A percentile compares a stretch with the other conserved stretches of the same genome.
phyloP scores from a whole-genome alignment of 2,113 vertebrate species.

The Charina bottae region DNA sequence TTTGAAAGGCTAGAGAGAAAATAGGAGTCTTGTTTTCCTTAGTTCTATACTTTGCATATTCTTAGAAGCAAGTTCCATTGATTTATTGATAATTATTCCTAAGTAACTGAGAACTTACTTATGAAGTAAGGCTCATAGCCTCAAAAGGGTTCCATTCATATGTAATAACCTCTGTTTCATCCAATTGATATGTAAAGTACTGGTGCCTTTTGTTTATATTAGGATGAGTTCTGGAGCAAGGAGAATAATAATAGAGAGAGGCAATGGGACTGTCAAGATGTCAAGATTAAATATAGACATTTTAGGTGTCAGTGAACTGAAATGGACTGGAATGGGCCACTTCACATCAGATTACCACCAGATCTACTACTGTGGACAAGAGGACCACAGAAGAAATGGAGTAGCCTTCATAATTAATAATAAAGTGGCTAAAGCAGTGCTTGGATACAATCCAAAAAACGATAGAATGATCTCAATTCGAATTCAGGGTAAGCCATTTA shows the following conservation, averaged over 20 bases:
- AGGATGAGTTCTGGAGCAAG: neutral
- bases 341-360: too few relatives aligned
- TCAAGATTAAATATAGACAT: too few relatives aligned
- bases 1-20: neutral
- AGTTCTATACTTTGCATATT: neutral
- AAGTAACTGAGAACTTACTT: neutral
- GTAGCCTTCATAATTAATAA: too few relatives aligned
- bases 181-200: neutral
- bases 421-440: too few relatives aligned
- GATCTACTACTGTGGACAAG: too few relatives aligned
- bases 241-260: neutral
- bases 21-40: neutral
- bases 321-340: too few relatives aligned
- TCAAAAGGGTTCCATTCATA: neutral
- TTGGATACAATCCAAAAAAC: too few relatives aligned
- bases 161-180: neutral
- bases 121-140: neutral
- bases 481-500: too few relatives aligned
- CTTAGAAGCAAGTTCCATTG: neutral
- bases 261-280: too few relatives aligned
- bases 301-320: too few relatives aligned
- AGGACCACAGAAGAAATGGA: too few relatives aligned
- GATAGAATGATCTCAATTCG: too few relatives aligned
- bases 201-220: neutral
- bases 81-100: neutral